Base-by-base conservation (phyloP, 2,113 vertebrate genomes). In the Oxygymnocypris stewartii region DNA sequence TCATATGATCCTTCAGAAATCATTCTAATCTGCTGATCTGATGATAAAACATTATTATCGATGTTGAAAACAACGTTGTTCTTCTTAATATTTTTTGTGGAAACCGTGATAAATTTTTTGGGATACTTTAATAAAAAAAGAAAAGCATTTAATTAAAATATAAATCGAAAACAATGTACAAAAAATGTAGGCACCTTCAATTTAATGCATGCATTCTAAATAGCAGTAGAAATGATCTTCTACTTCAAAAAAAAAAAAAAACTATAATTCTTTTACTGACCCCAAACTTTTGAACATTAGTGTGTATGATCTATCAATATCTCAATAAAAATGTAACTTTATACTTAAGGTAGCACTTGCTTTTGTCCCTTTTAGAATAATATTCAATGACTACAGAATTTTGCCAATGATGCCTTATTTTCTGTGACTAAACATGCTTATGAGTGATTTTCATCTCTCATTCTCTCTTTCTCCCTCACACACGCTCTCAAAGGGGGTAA, bases 401-500 rank as follows among this genome's bases (percentile, higher is more conserved):
- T 71, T 71, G 10, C 49, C 10, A 16, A 71, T n/a, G 40, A 61
- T 61, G 71, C n/a, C 9, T 83, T 23, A 73, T 85, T 61, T 81
- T 86, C 49, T 44, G 31, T 63, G 40, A 81, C 31, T 51, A 80
- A 63, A 86, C 44, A 74, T 80, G 54, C 40, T 83, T 23, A 35
- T 84, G 47, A 74, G 69, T 82, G 80, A 67, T 82, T 82, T 82
- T 82, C 42, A 18, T 82, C 79, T 54, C 80, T 83, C 80, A 82
- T 35, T 82, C 63, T 82, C 61, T 82, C 61, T 82, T 49, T 59
- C 67, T 35, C 65, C 9, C 16, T 63, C 49, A 31, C 63, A 28
- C 31, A 57, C 16, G 9, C 59, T 47, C 84, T 65, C 80, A 77
- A 37, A 61, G 47, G n/a, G 63, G 75, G 84, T 87, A 91, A 89